A percentile compares a stretch with the other conserved stretches of the same genome.
phyloP scores from a whole-genome alignment of 1,140 invertebrate genomes.

The Drosophila cardini region DNA sequence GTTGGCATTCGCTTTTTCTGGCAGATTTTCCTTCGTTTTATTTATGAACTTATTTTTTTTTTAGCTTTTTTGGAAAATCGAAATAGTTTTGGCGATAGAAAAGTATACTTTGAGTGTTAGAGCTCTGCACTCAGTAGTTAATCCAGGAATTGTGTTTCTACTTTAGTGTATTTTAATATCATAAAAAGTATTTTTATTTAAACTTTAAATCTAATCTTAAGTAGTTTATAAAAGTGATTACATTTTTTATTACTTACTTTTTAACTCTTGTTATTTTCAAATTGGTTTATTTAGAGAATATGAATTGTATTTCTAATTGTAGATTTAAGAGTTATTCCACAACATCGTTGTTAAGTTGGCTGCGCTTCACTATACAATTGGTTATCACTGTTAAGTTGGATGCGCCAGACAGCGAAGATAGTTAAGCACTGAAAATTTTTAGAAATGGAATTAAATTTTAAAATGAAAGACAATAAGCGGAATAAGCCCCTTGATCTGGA shows the following conservation, averaged over 20 bases:
- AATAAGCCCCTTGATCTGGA: too few relatives aligned
- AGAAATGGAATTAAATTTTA: too few relatives aligned
- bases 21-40: slow-evolving; percentile 15
- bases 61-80: slow-evolving; percentile 5
- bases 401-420: neutral
- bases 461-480: too few relatives aligned
- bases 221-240: neutral
- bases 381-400: neutral
- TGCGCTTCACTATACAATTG: neutral
- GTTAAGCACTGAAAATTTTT: too few relatives aligned
- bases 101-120: neutral
- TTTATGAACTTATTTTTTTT: slow-evolving; percentile 24
- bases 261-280: too few relatives aligned
- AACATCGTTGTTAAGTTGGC: slow-evolving; percentile 6
- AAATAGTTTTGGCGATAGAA: slow-evolving; percentile 23
- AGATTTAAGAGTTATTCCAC: too few relatives aligned
- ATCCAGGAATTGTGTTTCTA: neutral
- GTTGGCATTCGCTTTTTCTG: slow-evolving; percentile 1
- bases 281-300: neutral
- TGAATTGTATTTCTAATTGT: too few relatives aligned
- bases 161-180: slow-evolving; percentile 4
- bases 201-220: neutral
- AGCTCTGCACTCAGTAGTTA: neutral
- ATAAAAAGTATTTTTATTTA: neutral
- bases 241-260: too few relatives aligned